phyloP scores from a whole-genome alignment of 2,888 invertebrate species.

The Pogonocherus hispidulus region DNA sequence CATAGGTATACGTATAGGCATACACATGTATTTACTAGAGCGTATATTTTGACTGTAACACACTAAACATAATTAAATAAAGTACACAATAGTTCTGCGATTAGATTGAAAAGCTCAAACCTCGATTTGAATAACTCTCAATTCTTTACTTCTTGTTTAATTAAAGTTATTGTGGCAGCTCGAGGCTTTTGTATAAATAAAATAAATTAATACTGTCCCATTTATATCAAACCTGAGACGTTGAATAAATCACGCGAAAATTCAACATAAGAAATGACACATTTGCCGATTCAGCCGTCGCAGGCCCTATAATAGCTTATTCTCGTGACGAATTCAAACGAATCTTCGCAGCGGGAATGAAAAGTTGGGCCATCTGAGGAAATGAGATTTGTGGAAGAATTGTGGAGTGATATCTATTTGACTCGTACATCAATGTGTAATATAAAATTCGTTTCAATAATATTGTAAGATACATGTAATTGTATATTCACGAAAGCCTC shows the following conservation, averaged over 20 bases:
- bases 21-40: too few relatives aligned
- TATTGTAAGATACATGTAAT: too few relatives aligned
- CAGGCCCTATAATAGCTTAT: constrained; percentile 19
- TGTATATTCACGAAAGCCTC: too few relatives aligned
- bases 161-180: background rate
- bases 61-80: too few relatives aligned
- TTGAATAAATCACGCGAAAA: constrained; percentile 18
- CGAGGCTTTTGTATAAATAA: background rate
- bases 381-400: constrained; percentile 10
- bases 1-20: too few relatives aligned
- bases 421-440: background rate
- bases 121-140: background rate
- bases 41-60: too few relatives aligned
- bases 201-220: constrained; percentile 3
- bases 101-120: too few relatives aligned
- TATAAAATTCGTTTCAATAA: background rate
- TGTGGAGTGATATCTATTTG: background rate
- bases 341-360: constrained; percentile 11
- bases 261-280: constrained; percentile 19
- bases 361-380: constrained; percentile 8
- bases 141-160: background rate
- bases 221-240: background rate
- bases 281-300: constrained; percentile 19
- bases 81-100: too few relatives aligned
- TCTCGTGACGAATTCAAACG: constrained; percentile 17